Conservation (phyloP, 2,888 invertebrate species). For the Acheta domesticus region DNA sequence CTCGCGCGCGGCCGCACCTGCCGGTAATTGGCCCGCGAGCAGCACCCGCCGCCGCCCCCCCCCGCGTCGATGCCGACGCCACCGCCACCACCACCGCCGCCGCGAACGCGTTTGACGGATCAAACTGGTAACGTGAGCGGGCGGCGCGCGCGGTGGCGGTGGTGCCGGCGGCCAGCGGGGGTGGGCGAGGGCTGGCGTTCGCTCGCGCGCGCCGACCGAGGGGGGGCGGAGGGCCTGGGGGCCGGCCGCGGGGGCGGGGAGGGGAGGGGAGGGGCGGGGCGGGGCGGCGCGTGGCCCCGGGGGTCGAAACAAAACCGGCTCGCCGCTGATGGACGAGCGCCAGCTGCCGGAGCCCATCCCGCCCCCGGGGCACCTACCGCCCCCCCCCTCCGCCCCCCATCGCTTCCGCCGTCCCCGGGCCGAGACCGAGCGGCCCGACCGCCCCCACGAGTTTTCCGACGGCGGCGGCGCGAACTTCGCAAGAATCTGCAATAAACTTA, state of each 20-base stretch:
- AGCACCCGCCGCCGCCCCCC: not conserved
- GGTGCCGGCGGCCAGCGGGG: not conserved
- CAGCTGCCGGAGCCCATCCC: not conserved
- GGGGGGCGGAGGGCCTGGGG: not conserved
- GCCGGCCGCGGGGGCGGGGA: not conserved
- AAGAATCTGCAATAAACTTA: constrained; percentile 18
- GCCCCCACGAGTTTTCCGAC: not conserved
- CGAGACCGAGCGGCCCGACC: not conserved
- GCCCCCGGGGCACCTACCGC: not conserved
- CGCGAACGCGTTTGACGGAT: not conserved
- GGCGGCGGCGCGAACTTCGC: constrained; percentile 18
- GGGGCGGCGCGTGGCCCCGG: not conserved
- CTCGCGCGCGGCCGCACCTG: not conserved
- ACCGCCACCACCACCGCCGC: not conserved
- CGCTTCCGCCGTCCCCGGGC: not conserved
- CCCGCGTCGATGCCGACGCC: too few species aligned
- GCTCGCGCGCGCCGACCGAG: too few species aligned
- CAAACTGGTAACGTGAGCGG: not conserved
- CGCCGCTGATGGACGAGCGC: not conserved
- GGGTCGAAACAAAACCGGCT: not conserved
- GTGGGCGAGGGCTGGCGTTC: not conserved
- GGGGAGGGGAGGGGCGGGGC: not conserved
- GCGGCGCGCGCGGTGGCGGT: not conserved
- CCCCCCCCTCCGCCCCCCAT: not conserved
- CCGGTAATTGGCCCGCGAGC: constrained; percentile 1